A percentile compares a stretch with the other conserved stretches of the same genome.
These are phyloP conservation scores for Solen grandis DNA, from an alignment of 1,140 invertebrate species.

Conservation along the genomic window DNA sequence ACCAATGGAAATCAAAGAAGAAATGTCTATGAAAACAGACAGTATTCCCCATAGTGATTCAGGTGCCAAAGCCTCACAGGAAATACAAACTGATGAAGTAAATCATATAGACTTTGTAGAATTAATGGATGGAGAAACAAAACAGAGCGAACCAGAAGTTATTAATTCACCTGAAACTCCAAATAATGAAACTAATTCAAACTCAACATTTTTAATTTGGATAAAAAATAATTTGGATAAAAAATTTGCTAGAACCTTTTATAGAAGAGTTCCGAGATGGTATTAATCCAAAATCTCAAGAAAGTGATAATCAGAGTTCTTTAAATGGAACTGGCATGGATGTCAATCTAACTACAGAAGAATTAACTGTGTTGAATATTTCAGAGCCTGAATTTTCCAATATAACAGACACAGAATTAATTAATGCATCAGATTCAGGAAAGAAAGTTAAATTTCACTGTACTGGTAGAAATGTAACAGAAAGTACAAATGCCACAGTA, in stretches of 20 bases:
- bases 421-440: slow-evolving; percentile 59
- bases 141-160: too few species aligned
- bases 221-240: too few species aligned
- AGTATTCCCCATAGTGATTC: too few species aligned
- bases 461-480: slow-evolving; percentile 71
- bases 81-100: too few species aligned
- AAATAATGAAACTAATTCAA: slow-evolving; percentile 64
- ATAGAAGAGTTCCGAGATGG: slow-evolving; percentile 66
- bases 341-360: slow-evolving; percentile 17
- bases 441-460: slow-evolving; percentile 77
- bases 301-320: slow-evolving; percentile 6
- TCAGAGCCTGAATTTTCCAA: slow-evolving; percentile 48
- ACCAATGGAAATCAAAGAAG: too few species aligned
- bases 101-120: too few species aligned
- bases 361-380: slow-evolving; percentile 21
- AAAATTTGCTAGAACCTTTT: too few species aligned
- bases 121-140: too few species aligned
- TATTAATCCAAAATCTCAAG: slow-evolving; percentile 32
- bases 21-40: too few species aligned
- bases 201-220: slow-evolving; percentile 61
- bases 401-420: slow-evolving; percentile 53
- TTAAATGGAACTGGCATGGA: slow-evolving; percentile 15
- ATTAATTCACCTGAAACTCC: too few species aligned
- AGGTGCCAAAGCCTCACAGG: too few species aligned
- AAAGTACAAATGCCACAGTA: slow-evolving; percentile 67